Conservation (phyloP, 2,113 vertebrate species). For the Halcyon senegalensis region DNA sequence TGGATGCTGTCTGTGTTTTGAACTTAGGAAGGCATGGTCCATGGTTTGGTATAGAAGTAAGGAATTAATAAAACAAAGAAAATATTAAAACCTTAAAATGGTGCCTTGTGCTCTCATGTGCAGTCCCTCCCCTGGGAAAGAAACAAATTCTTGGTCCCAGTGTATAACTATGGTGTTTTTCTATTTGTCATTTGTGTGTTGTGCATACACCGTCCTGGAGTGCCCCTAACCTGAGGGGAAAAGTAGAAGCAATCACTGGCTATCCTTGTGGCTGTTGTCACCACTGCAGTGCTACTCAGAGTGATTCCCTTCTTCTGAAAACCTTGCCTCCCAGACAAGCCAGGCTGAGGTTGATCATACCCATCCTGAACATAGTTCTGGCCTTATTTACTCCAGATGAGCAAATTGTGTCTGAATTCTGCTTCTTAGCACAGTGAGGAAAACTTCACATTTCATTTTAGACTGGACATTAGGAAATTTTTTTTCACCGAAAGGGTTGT, state of each 20-base stretch:
- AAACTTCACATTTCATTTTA: not conserved
- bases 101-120: accelerated
- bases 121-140: not conserved
- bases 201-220: accelerated
- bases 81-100: not conserved
- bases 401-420: not conserved
- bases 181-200: not conserved
- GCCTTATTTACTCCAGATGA: not conserved
- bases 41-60: not conserved
- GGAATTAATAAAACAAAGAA: not conserved
- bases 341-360: not conserved
- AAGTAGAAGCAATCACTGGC: accelerated
- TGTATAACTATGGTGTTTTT: not conserved
- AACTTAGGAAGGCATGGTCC: not conserved
- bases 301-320: not conserved
- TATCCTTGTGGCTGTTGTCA: not conserved
- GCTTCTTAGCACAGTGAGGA: not conserved
- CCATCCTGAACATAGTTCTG: not conserved
- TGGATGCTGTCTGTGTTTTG: not conserved
- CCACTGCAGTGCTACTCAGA: not conserved
- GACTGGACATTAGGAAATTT: no score
- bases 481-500: no score
- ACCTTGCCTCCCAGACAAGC: not conserved
- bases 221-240: not conserved
- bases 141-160: not conserved